phyloP scores from a whole-genome alignment of 1,140 invertebrate genomes.

The Lasaia peninsularis region DNA sequence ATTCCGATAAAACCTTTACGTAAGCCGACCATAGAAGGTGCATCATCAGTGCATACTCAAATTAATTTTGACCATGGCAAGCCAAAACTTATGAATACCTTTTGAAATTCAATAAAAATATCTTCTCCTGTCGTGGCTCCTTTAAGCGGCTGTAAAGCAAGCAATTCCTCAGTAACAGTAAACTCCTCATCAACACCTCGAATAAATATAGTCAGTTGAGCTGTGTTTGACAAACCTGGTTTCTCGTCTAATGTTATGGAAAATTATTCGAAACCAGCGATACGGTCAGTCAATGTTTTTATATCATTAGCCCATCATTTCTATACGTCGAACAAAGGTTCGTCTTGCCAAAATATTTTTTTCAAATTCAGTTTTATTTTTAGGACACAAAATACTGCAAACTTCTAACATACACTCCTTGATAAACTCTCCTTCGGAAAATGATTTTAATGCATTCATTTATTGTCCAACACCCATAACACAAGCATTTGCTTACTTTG shows the following conservation, averaged over 20 bases:
- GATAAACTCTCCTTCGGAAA: not conserved
- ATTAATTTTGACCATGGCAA: not conserved
- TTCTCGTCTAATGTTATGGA: not conserved
- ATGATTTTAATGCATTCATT: not conserved
- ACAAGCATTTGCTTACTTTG: too few relatives aligned
- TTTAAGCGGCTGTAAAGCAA: not conserved
- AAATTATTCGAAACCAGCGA: not conserved
- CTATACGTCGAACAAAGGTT: not conserved
- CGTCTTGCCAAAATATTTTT: not conserved
- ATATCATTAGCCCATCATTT: not conserved
- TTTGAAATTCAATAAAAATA: not conserved
- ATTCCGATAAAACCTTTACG: not conserved
- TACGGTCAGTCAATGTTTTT: too few relatives aligned
- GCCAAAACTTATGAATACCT: not conserved
- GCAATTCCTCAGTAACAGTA: not conserved
- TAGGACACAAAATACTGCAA: not conserved
- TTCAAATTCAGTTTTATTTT: not conserved
- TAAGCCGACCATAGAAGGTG: not conserved
- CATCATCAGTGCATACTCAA: not conserved
- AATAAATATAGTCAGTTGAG: not conserved
- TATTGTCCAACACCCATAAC: too few relatives aligned
- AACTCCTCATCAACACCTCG: not conserved
- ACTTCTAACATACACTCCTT: conserved; percentile 2
- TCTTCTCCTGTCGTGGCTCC: not conserved
- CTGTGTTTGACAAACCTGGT: not conserved